These are phyloP conservation scores for Hydropotes inermis DNA, from an alignment of 2,113 vertebrate species.

Conservation along the genomic window DNA sequence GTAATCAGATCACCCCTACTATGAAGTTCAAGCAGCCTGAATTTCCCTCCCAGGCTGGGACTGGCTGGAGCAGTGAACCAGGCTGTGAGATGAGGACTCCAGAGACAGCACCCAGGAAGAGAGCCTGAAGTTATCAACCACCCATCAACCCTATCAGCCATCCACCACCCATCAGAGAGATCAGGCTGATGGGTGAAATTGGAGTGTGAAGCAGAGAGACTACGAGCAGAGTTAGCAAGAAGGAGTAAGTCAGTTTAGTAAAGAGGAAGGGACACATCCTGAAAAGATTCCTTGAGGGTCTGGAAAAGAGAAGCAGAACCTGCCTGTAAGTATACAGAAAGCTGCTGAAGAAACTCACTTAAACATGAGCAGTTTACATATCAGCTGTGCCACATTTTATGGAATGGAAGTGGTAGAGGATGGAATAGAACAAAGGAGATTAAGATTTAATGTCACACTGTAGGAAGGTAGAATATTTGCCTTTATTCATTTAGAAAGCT, in stretches of 20 bases:
- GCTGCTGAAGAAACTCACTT: background rate
- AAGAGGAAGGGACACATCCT: background rate
- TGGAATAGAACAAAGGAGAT: background rate
- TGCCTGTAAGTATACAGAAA: background rate
- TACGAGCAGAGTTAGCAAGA: background rate
- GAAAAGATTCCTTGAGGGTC: background rate
- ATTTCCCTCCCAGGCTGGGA: background rate
- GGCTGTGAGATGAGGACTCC: background rate
- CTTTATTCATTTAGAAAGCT: background rate
- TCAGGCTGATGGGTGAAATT: background rate
- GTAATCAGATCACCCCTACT: background rate
- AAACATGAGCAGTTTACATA: background rate
- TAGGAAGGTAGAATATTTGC: background rate
- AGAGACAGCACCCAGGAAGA: background rate
- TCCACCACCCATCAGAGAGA: background rate
- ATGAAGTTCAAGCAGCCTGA: background rate
- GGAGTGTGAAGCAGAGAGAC: background rate
- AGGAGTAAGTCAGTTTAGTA: background rate
- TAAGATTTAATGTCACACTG: background rate
- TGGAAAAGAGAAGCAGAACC: background rate
- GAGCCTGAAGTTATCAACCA: background rate
- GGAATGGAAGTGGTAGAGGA: background rate
- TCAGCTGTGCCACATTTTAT: background rate
- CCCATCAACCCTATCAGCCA: no score
- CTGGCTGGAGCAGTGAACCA: background rate